Evolutionary conservation across 1,140 invertebrate species (phyloP), one percentile per base, ranked within the genome.

Genomic region (Nomia melanderi): DNA sequence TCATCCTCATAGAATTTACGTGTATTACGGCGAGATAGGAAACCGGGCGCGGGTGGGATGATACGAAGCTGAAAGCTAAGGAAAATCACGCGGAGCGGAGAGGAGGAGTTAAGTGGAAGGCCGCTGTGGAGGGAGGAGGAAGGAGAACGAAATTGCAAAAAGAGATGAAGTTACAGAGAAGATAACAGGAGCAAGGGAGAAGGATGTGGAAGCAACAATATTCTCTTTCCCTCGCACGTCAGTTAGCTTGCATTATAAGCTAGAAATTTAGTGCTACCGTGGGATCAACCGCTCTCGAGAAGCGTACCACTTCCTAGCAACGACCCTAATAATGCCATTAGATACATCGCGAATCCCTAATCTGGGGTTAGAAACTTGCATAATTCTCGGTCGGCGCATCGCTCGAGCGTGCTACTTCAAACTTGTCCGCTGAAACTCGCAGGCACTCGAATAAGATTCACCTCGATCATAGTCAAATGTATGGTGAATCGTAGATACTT

Each of bases 321-420:
- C 86, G 85, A 87, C 85, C 83, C 81, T 91, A 92, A 92, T 91
- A 91, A 90, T 86, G 81, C 83, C 84, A 91, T 91, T 90, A 89
- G 85, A 91, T 88, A 87, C 87, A 89, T 89, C 86, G 83, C 82
- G 60, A 86, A 87, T 86, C 82, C 79, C 89, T 90, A 90, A 91
- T 91, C 89, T 91, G 80, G 79, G 87, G 86, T 86, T 87, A 73
- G 87, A 87, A 90, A 90, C 84, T 89, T 80, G 76, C 82, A 87
- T 86, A 85, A 85, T 84, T 85, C 83, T 78, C 82, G 54, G 64
- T 33, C 67, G 33, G 47, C 57, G 56, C 70, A 57, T 36, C 50
- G 47, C 33, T 57, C 25, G 54, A 79, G 62, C 79, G 82, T 39
- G 47, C 71, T 33, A 36, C 71, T 79, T 63, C 31, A 77, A 72